Conservation (phyloP, 2,113 vertebrate species). For the Lasiurus cinereus region DNA sequence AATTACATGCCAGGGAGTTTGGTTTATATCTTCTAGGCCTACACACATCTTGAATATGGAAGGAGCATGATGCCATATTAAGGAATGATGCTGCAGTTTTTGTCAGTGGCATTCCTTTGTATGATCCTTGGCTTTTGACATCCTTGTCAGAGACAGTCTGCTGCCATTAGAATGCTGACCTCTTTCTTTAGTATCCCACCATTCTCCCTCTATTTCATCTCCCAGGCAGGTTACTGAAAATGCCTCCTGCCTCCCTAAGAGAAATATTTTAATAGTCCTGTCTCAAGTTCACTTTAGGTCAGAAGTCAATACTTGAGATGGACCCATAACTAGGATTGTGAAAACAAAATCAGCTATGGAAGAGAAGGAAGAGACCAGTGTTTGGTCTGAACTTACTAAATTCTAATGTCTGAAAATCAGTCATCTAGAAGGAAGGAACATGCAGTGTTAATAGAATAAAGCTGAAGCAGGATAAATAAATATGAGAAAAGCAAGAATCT, state of each 20-base stretch:
- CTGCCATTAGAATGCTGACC: neutral
- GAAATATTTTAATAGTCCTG: neutral
- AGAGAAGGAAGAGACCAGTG: neutral
- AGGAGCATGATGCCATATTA: neutral
- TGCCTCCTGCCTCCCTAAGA: neutral
- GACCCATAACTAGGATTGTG: neutral
- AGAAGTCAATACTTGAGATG: neutral
- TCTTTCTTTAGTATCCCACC: neutral
- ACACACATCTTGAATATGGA: neutral
- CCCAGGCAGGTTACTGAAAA: neutral
- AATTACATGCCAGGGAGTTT: neutral
- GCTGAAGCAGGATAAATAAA: slow-evolving; percentile 19
- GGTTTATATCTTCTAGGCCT: neutral
- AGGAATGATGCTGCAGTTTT: neutral
- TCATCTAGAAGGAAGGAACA: neutral
- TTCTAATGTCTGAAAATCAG: neutral
- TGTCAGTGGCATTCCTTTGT: neutral
- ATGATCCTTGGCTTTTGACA: neutral
- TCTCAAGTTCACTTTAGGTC: neutral
- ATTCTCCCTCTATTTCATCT: neutral
- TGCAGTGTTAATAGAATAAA: neutral
- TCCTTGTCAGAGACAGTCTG: neutral
- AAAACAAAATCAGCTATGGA: neutral
- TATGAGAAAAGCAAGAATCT: neutral
- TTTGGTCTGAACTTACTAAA: neutral